A percentile compares a stretch with the other conserved stretches of the same genome.
phyloP scores from a whole-genome alignment of 1,140 invertebrate genomes.

The Trachymyrmex cornetzi region DNA sequence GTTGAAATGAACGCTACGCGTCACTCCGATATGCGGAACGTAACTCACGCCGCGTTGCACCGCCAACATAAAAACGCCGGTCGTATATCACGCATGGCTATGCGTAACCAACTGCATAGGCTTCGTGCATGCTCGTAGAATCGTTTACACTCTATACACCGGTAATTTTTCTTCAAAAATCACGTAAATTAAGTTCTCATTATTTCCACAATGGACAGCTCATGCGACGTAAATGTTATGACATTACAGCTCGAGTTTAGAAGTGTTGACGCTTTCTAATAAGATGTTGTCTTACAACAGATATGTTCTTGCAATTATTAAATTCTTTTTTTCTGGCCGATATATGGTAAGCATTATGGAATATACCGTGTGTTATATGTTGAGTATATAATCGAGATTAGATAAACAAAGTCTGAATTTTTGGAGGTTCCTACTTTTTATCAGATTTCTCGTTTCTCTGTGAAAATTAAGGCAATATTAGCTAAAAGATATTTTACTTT shows the following conservation, averaged over 20 bases:
- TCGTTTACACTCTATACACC: neutral
- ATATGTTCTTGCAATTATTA: neutral
- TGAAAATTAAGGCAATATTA: neutral
- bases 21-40: conserved; percentile 15
- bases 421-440: neutral
- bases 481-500: conserved; percentile 4
- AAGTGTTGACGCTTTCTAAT: neutral
- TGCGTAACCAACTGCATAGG: conserved; percentile 39
- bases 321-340: neutral
- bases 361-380: neutral
- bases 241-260: neutral
- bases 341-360: neutral
- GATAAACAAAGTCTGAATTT: neutral
- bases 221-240: conserved; percentile 1
- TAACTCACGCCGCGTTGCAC: conserved; percentile 26
- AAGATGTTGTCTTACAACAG: neutral
- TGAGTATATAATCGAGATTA: neutral
- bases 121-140: neutral
- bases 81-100: conserved; percentile 54
- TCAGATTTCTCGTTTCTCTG: neutral
- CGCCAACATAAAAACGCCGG: conserved; percentile 26
- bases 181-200: conserved; percentile 32
- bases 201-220: neutral
- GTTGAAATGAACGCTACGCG: conserved; percentile 36
- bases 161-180: conserved; percentile 46